Percentiles rank a stretch among this genome's conserved stretches.
Conservation (phyloP, 2,797 vertebrate species). For the Anguilla anguilla region DNA sequence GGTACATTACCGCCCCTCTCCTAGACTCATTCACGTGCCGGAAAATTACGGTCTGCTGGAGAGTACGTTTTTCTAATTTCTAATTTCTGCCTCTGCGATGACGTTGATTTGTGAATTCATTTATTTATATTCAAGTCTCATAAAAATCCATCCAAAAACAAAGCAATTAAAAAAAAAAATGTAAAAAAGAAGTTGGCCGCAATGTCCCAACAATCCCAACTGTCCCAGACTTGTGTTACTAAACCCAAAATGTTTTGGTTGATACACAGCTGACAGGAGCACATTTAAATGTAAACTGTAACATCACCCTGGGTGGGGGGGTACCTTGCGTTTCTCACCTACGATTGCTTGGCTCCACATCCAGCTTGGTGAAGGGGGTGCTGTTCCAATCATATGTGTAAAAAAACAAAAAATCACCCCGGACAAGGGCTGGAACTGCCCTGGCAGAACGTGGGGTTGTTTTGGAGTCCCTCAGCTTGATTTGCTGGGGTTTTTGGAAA, state of each 20-base stretch:
- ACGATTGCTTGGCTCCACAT: background rate
- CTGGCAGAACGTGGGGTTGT: no score
- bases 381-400: background rate
- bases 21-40: no score
- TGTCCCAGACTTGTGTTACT: background rate
- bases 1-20: no score
- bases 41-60: no score
- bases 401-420: background rate
- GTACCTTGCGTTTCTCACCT: background rate
- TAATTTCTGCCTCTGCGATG: background rate
- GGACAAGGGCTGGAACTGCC: no score
- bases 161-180: background rate
- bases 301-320: background rate
- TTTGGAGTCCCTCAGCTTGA: no score
- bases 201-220: background rate
- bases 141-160: no score
- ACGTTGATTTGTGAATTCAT: background rate
- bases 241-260: background rate
- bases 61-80: no score
- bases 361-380: background rate
- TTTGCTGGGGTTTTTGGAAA: no score
- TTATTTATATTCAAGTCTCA: background rate
- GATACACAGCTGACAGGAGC: background rate
- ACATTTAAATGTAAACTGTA: background rate
- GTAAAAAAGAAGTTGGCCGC: no score